Conservation (phyloP, 1,140 invertebrate species). For the Sycophila sp. region DNA sequence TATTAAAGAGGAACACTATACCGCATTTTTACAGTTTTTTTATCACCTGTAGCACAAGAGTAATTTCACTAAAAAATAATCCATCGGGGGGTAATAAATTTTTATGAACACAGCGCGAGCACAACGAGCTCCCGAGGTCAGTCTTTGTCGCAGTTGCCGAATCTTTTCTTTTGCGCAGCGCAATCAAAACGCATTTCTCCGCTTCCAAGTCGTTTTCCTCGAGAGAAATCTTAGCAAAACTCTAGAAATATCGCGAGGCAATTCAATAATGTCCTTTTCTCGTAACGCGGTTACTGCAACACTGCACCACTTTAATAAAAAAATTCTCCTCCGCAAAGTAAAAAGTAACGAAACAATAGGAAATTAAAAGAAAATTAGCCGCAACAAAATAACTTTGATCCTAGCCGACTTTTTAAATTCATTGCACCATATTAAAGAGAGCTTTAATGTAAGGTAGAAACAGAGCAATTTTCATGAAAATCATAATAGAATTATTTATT, state of each 20-base stretch:
- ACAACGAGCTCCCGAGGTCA: not conserved
- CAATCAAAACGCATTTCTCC: not conserved
- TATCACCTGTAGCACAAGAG: not conserved
- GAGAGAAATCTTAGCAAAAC: conserved; percentile 17
- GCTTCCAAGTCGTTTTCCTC: not conserved
- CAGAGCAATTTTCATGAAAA: not conserved
- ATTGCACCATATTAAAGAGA: not conserved
- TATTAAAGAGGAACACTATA: too few relatives aligned
- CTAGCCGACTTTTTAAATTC: too few relatives aligned
- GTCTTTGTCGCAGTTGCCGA: not conserved
- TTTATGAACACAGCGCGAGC: not conserved
- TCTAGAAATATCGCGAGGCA: conserved; percentile 4
- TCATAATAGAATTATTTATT: not conserved
- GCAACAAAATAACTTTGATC: too few relatives aligned
- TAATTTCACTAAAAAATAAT: not conserved
- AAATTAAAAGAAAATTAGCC: not conserved
- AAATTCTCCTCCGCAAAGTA: not conserved
- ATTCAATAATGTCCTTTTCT: not conserved
- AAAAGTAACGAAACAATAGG: not conserved
- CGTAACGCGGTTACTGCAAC: not conserved
- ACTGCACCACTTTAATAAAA: not conserved
- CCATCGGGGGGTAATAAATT: not conserved
- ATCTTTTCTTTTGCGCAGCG: not conserved
- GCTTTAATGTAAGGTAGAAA: not conserved
- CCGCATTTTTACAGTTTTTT: too few relatives aligned